Base-by-base conservation (phyloP, 1,140 invertebrate genomes). In the Gryon sp. region DNA sequence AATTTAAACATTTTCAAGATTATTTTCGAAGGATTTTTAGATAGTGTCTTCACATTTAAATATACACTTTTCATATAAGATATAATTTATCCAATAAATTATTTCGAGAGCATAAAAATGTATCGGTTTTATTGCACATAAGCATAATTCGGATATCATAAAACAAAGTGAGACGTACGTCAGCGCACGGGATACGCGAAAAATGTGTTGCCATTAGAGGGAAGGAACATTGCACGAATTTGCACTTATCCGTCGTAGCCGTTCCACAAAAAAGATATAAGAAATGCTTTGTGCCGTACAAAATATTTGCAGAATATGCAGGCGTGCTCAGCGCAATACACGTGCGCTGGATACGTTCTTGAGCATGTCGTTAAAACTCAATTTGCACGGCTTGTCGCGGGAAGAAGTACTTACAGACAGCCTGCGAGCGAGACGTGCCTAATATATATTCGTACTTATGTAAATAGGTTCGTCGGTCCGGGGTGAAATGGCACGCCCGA, bases 381-480 rank as follows among this genome's bases (percentile, higher is more conserved):
- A 78, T 78, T 78, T 78, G 76, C 76, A 52, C 68, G 63, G 76
- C 57, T 78, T 73, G 69, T 78, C 76, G 69, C 63, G 34, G 59
- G 48, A 57, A 63, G 50, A 65, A 73, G 76, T 74, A 73, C 69
- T 78, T 78, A 63, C 50, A 69, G 57, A 59, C 76, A 78, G 59
- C 16, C 63, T 78, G 69, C 57, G 48, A 78, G 68, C 57, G 65
- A 34, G 43, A 70, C 50, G 38, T 70, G 57, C 74, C 52, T 70
- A 70, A 72, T 76, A 76, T 76, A 70, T 70, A 70, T 70, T 66
- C 60, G 66, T 76, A 70, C 60, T 77, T 72, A 77, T 77, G 75
- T 77, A 77, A 77, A 77, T 77, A 66, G 62, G 53, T 48, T 41
- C 30, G 60, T 57, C 20, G 41, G 62, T 53, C 41, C 16, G 24